Evolutionary conservation across 2,797 vertebrate species (phyloP).

Genomic region (Perodicticus potto): DNA sequence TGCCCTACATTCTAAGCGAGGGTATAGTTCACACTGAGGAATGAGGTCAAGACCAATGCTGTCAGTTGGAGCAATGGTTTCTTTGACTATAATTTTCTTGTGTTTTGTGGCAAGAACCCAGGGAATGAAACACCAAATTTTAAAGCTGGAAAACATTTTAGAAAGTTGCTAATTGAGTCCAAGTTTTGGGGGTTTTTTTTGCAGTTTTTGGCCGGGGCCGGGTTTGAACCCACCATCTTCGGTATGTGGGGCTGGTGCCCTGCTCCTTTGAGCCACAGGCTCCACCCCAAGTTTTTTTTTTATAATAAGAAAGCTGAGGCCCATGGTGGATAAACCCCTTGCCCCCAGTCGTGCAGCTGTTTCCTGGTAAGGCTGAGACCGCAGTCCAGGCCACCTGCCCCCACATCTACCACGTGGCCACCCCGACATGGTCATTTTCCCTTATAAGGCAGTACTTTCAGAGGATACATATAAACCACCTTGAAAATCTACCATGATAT

Average conservation of each 20-base stretch:
- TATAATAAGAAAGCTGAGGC: neutral
- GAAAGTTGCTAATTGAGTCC: neutral
- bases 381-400: too few species aligned
- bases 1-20: neutral
- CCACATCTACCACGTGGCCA: fast-evolving
- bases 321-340: fast-evolving
- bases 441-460: slow-evolving; percentile 38
- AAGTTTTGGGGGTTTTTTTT: too few species aligned
- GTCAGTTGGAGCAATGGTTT: fast-evolving
- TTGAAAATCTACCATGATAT: slow-evolving; percentile 45
- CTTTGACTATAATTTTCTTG: neutral
- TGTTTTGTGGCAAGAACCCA: neutral
- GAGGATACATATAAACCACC: slow-evolving; percentile 11
- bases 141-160: neutral
- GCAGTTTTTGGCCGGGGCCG: too few species aligned
- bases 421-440: neutral
- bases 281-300: neutral
- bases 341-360: neutral
- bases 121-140: neutral
- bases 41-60: neutral
- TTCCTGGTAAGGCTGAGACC: neutral
- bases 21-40: neutral
- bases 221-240: too few species aligned
- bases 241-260: too few species aligned
- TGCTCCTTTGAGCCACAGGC: too few species aligned